Evolutionary conservation across 2,113 vertebrate genomes (phyloP).

Genomic region (Sclerurus mexicanus): DNA sequence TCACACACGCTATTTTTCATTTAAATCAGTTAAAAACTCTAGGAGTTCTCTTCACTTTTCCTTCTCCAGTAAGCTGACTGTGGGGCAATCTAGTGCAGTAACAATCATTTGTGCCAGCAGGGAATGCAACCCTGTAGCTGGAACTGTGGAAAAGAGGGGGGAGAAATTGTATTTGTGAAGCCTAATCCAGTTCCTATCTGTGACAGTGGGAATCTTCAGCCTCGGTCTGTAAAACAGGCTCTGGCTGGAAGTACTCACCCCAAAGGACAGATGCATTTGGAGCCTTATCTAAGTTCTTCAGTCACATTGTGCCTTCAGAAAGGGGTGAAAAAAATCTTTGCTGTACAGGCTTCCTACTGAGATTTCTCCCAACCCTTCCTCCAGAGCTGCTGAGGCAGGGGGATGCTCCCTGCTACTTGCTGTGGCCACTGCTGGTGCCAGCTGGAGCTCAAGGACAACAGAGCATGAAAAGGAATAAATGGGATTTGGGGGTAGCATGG

Average conservation of each 20-base stretch:
- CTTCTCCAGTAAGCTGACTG: neutral
- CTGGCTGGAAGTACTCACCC: neutral
- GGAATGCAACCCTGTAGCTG: neutral
- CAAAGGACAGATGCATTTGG: neutral
- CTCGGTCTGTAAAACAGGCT: neutral
- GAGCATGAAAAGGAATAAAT: constrained; percentile 22
- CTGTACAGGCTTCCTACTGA: neutral
- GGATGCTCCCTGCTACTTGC: neutral
- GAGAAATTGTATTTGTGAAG: neutral
- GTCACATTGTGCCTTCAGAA: neutral
- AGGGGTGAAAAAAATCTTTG: constrained; percentile 1
- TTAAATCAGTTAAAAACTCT: neutral
- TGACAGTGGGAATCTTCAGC: neutral
- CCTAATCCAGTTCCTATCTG: neutral
- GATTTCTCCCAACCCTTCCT: neutral
- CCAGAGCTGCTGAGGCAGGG: neutral
- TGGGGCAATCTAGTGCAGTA: neutral
- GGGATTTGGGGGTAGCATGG: neutral
- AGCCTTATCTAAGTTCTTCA: constrained; percentile 11
- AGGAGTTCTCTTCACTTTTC: neutral
- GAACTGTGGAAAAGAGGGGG: neutral
- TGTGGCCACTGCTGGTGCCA: constrained; percentile 19
- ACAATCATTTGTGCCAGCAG: neutral
- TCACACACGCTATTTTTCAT: neutral
- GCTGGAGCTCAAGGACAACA: constrained; percentile 31